phyloP scores from a whole-genome alignment of 2,797 vertebrate species.

The Anas flavirostris region DNA sequence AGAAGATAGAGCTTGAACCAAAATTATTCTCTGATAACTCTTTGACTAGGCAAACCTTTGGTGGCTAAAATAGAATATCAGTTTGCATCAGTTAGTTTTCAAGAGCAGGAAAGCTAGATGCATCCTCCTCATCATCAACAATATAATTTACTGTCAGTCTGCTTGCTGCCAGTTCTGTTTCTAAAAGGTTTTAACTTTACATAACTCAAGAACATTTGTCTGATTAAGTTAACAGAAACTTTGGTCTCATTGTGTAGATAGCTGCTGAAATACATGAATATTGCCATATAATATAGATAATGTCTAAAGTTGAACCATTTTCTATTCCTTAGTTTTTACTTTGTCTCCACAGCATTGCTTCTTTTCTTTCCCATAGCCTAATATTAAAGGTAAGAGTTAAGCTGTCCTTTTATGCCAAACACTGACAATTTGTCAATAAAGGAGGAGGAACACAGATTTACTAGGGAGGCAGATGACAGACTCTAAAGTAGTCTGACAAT shows the following conservation, averaged over 20 bases:
- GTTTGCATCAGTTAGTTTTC: neutral
- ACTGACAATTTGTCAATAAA: neutral
- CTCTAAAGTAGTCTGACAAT: neutral
- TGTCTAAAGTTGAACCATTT: neutral
- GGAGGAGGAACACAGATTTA: neutral
- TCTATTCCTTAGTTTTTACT: neutral
- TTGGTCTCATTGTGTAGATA: neutral
- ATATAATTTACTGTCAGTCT: neutral
- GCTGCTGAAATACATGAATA: neutral
- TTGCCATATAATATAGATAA: neutral
- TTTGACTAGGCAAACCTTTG: neutral
- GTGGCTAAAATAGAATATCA: neutral
- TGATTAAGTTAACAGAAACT: constrained; percentile 9
- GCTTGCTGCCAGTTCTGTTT: neutral
- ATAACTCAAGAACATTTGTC: neutral
- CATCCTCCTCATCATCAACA: neutral
- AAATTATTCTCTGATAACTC: neutral
- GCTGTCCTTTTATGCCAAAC: neutral
- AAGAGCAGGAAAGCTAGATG: neutral
- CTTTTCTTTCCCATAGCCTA: neutral
- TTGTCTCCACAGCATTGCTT: neutral
- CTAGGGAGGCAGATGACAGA: neutral
- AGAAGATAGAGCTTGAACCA: neutral
- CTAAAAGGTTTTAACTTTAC: constrained; percentile 15
- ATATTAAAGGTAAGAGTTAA: neutral